These are phyloP conservation scores for Rynchops niger DNA, from an alignment of 2,113 vertebrate genomes.

Conservation along the genomic window DNA sequence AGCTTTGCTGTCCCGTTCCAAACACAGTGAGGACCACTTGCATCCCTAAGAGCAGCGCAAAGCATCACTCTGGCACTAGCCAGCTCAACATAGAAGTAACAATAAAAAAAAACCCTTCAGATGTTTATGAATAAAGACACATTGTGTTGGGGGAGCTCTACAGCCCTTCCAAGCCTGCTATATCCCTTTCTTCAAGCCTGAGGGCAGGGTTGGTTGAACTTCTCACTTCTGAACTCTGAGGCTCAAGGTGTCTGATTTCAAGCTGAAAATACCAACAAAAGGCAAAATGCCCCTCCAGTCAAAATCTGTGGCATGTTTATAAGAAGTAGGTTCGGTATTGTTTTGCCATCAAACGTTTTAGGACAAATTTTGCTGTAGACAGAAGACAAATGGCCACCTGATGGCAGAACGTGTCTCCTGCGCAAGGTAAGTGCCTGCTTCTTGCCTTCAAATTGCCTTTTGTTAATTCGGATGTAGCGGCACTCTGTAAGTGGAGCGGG, in stretches of 20 bases:
- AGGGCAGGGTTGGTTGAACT: not conserved
- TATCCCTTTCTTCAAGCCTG: not conserved
- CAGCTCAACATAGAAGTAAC: not conserved
- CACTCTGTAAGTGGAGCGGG: not conserved
- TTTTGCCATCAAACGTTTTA: not conserved
- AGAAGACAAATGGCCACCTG: not conserved
- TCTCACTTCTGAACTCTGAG: not conserved
- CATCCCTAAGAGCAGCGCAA: not conserved
- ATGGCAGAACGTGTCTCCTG: not conserved
- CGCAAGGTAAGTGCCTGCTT: fast-evolving
- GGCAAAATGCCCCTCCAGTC: not conserved
- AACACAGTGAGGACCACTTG: not conserved
- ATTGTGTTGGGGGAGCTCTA: not conserved
- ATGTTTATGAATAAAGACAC: not conserved
- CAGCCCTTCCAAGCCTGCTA: not conserved
- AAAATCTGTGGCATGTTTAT: not conserved
- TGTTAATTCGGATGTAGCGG: not conserved
- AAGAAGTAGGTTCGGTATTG: not conserved
- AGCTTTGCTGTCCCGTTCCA: not conserved
- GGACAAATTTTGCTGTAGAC: not conserved
- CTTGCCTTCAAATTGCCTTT: not conserved
- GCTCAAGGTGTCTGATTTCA: not conserved
- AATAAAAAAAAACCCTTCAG: not conserved
- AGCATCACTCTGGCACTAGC: not conserved
- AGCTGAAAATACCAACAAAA: not conserved